Percentiles rank a stretch among this genome's conserved stretches.
These are phyloP conservation scores for Emys orbicularis DNA, from an alignment of 2,797 vertebrate species.

Conservation along the genomic window DNA sequence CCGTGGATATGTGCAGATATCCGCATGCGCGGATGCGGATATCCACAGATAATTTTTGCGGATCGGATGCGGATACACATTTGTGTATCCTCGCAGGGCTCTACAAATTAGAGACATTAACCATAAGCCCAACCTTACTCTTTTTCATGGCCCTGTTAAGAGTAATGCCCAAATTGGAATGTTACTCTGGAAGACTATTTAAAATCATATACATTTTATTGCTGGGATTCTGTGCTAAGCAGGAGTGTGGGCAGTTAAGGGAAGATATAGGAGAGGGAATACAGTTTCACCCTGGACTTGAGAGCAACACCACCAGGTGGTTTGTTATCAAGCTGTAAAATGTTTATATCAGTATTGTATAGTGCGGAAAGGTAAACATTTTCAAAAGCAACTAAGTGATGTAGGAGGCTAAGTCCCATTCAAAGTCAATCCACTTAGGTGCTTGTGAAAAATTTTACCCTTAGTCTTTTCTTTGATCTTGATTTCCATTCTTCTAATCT, in stretches of 20 bases:
- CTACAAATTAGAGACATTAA: not conserved
- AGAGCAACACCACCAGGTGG: not conserved
- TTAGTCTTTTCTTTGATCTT: not conserved
- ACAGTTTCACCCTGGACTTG: not conserved
- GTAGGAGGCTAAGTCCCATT: not conserved
- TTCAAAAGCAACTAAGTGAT: not conserved
- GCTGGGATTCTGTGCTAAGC: not conserved
- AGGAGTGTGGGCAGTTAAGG: not conserved
- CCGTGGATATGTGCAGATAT: no score
- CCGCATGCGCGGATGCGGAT: no score
- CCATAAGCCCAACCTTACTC: not conserved
- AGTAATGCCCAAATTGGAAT: not conserved
- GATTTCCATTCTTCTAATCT: not conserved
- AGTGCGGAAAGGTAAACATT: not conserved
- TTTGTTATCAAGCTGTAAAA: not conserved
- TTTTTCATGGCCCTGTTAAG: not conserved
- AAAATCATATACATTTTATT: not conserved
- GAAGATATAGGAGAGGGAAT: not conserved
- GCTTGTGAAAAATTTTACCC: not conserved
- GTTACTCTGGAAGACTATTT: not conserved
- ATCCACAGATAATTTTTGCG: no score
- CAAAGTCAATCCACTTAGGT: not conserved
- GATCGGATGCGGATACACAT: no score
- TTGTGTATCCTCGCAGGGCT: no score
- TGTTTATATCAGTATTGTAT: not conserved